Base-by-base conservation (phyloP, 2,888 invertebrate species). In the Perizoma affinitatum region DNA sequence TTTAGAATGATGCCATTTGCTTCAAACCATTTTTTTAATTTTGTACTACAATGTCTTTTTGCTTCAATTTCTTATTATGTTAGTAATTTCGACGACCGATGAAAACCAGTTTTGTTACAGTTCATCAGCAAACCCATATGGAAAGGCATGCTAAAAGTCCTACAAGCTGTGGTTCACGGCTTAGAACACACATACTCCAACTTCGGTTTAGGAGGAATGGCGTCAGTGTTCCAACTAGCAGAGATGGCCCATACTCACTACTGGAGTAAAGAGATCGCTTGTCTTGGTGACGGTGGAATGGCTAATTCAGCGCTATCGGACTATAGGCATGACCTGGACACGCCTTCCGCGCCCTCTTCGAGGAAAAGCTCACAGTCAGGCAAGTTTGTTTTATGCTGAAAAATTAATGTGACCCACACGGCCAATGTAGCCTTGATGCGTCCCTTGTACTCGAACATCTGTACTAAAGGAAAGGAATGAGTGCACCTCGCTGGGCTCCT, bases 231-330 rank as follows among this genome's bases (percentile, higher is more conserved):
- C 87, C 98, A 98, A 88, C 93, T 99, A 69, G 96, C 99, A 76
- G 99, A 99, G 93, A 98, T 99, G 80, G 97, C 98, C 4, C 99
- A 99, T 85, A 99, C 99, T 0, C 99, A 99, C 88, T 99, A 96
- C 84, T 98, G 98, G 98, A 96, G 96, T 72, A 96, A 97, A 79
- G 98, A 98, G 82, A 83, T 97, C 6, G 93, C 94, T 0, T 94
- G 94, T 0, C 65, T 88, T 6, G 61, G 61, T 0, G 93, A 93
- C 67, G 87, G 87, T 0, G 93, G 93, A 36, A 84, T 92, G 73
- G 93, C 90, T 34, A 93, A 90, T 47, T 78, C 85, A 0, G 79
- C 86, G 0, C 72, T 86, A 0, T 79, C 80, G 9, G 88, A 88
- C 10, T 82, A 84, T 63, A 63, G 86, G 10, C 84, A 84, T 42